Percentiles rank a stretch among this genome's conserved stretches.
Evolutionary conservation across 1,140 invertebrate species (phyloP).

Genomic region (Hylyphantes graminicola): DNA sequence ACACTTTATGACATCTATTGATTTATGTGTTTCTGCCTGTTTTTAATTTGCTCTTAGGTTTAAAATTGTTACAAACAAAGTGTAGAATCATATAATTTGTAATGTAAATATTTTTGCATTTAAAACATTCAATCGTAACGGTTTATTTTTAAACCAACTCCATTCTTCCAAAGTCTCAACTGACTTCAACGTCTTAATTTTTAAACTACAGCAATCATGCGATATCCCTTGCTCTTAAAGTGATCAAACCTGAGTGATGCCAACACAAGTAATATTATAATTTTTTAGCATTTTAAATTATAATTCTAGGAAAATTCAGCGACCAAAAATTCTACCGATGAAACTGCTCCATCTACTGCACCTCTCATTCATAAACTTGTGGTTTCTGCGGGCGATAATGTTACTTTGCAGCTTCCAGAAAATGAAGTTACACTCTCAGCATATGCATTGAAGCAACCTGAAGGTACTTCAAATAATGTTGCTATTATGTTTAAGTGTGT

Average conservation of each 20-base stretch:
- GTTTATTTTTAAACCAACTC: no score
- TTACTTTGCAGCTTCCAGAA: slow-evolving; percentile 77
- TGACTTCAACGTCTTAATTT: no score
- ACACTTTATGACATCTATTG: background rate
- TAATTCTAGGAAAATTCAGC: slow-evolving; percentile 1
- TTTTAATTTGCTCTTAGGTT: background rate
- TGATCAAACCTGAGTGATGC: no score
- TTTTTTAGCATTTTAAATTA: background rate
- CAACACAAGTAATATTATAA: no score
- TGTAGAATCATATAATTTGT: no score
- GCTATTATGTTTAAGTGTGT: no score
- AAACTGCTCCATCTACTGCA: slow-evolving; percentile 12
- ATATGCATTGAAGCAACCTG: slow-evolving; percentile 77
- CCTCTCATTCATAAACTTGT: slow-evolving; percentile 75
- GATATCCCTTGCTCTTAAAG: no score
- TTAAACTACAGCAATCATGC: no score
- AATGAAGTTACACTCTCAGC: slow-evolving; percentile 83
- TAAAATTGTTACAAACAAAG: background rate
- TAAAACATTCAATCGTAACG: no score
- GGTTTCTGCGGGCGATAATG: slow-evolving; percentile 81
- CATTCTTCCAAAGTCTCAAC: no score
- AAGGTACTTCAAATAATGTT: background rate
- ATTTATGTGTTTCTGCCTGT: background rate
- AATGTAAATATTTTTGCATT: no score
- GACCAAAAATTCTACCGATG: slow-evolving; percentile 50